These are phyloP conservation scores for Neostethus bicornis DNA, from an alignment of 2,797 vertebrate species.

Conservation along the genomic window DNA sequence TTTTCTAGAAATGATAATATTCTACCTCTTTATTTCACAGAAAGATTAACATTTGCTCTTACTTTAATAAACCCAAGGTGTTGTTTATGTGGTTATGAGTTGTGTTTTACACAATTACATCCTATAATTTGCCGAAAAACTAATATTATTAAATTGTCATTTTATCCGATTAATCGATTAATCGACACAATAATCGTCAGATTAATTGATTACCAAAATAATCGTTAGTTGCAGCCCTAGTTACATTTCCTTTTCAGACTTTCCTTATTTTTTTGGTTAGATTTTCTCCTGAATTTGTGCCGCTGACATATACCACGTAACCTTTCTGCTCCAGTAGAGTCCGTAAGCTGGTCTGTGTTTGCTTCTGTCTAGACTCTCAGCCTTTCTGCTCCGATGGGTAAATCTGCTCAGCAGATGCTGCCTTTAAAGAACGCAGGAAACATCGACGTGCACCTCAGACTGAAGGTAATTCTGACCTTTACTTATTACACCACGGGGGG, in stretches of 20 bases:
- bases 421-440: constrained; percentile 97
- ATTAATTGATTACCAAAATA: too few species aligned
- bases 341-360: constrained; percentile 22
- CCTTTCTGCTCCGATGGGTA: constrained; percentile 81
- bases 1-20: too few species aligned
- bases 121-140: too few species aligned
- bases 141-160: too few species aligned
- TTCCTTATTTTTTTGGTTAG: background rate
- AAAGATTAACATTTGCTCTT: too few species aligned
- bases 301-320: background rate
- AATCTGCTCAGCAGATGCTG: constrained; percentile 83
- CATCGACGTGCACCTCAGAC: constrained; percentile 87
- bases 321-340: constrained; percentile 3
- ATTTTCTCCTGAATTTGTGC: background rate
- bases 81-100: too few species aligned
- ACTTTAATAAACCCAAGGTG: too few species aligned
- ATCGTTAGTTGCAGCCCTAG: too few species aligned
- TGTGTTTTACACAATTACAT: too few species aligned
- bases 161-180: too few species aligned
- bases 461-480: constrained; percentile 80
- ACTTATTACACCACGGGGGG: constrained; percentile 51
- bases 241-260: background rate
- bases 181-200: too few species aligned
- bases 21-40: too few species aligned
- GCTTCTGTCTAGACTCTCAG: constrained; percentile 82